Evolutionary conservation across 2,888 invertebrate species (phyloP), one percentile per base, ranked within the genome.

Genomic region (Phorcus lineatus): DNA sequence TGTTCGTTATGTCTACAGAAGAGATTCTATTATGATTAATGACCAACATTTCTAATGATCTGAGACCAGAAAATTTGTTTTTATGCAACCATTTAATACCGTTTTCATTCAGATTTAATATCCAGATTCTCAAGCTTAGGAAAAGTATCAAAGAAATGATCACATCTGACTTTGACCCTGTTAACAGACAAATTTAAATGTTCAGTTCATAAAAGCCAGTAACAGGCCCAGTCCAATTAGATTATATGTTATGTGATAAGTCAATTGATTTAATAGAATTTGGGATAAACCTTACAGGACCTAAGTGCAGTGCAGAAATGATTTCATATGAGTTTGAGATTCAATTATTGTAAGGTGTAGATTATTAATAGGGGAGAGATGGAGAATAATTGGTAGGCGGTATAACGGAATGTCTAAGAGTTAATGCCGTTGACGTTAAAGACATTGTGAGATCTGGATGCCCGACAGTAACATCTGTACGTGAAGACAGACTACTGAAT

Each of bases 141-240:
- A n/a, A 78, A 57, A 31, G 52, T 54, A 17, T 52, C 11, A 36
- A 81, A 78, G 31, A 81, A 81, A 4, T 24, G 0, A 17, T 36
- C 22, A 31, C 17, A n/a, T 11, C 57, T 19, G 17, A 16, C 13
- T n/a, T 16, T 16, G n/a, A 22, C 47, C 16, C n/a, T n/a, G n/a
- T n/a, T n/a, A n/a, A n/a, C n/a, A n/a, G n/a, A n/a, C n/a, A n/a
- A n/a, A n/a, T n/a, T 19, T 22, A 17, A 74, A 17, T 11, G 24
- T 22, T 57, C 28, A 81, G 47, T 31, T 78, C 74, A 13, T 81
- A 54, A 19, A 78, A 13, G 17, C 78, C 78, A 31, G 2, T 9
- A 16, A 78, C 17, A 6, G 74, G 78, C 3, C 81, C 78, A 53
- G n/a, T 24, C 53, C 40, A 78, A 7, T 16, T 13, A 9, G 62